Evolutionary conservation across 2,797 vertebrate species (phyloP).

Genomic region (Anas georgica): DNA sequence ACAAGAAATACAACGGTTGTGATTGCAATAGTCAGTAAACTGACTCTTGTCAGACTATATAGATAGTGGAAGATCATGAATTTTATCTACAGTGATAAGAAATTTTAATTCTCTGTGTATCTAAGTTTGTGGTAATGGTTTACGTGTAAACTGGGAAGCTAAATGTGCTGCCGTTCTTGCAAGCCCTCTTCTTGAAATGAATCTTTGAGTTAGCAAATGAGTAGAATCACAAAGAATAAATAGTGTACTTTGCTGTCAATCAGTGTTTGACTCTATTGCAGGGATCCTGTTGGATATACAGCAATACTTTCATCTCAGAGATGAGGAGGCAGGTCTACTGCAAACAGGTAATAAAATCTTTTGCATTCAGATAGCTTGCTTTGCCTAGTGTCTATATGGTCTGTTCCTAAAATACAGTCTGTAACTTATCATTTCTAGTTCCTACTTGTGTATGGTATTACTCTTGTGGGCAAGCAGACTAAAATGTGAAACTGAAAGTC

Average conservation of each 20-base stretch:
- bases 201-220: background rate
- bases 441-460: background rate
- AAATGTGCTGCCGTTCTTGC: background rate
- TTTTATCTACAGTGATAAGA: background rate
- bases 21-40: background rate
- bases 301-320: slow-evolving; percentile 80
- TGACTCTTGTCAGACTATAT: fast-evolving
- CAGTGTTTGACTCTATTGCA: slow-evolving; percentile 50
- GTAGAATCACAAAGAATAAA: background rate
- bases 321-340: slow-evolving; percentile 84
- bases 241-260: background rate
- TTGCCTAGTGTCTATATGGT: background rate
- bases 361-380: background rate
- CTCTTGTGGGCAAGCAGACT: background rate
- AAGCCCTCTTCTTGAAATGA: background rate
- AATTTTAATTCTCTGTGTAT: background rate
- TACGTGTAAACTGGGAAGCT: background rate
- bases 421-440: background rate
- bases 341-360: slow-evolving; percentile 85
- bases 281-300: slow-evolving; percentile 86
- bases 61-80: background rate
- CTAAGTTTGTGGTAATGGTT: background rate
- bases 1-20: background rate
- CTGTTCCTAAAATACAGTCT: background rate
- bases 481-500: background rate